These are phyloP conservation scores for Etheostoma nigrum DNA, from an alignment of 2,797 vertebrate species.

Conservation along the genomic window DNA sequence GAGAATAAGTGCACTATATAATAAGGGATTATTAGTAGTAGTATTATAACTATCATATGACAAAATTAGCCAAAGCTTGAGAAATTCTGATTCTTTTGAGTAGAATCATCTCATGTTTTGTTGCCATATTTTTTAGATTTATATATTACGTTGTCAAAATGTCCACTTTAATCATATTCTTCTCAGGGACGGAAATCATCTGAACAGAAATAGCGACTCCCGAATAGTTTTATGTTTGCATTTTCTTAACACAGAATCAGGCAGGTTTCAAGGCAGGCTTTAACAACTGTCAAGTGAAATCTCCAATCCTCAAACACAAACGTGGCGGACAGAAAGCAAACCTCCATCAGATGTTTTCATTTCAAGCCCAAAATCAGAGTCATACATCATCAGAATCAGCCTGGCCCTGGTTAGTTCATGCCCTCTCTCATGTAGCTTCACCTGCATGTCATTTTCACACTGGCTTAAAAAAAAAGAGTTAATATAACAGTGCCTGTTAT, in stretches of 20 bases:
- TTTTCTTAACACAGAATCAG: neutral
- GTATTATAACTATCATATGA: neutral
- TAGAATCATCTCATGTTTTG: neutral
- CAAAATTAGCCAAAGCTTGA: neutral
- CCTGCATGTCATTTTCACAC: conserved; percentile 4
- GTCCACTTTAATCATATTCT: neutral
- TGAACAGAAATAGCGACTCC: neutral
- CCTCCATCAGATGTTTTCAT: neutral
- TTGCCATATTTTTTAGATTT: neutral
- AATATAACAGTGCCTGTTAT: conserved; percentile 11
- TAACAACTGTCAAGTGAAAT: neutral
- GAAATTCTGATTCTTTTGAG: neutral
- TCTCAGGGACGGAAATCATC: neutral
- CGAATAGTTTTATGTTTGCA: neutral
- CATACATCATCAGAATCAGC: neutral
- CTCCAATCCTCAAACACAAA: neutral
- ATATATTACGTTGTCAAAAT: neutral
- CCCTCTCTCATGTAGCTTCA: conserved; percentile 12
- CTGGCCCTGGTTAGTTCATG: neutral
- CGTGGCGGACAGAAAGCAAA: neutral
- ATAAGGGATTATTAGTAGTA: neutral
- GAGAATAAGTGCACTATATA: neutral
- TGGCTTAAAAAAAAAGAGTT: neutral
- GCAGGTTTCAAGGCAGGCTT: neutral
- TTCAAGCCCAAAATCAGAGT: neutral